phyloP scores from a whole-genome alignment of 1,140 invertebrate species.

The Nymphalis io region DNA sequence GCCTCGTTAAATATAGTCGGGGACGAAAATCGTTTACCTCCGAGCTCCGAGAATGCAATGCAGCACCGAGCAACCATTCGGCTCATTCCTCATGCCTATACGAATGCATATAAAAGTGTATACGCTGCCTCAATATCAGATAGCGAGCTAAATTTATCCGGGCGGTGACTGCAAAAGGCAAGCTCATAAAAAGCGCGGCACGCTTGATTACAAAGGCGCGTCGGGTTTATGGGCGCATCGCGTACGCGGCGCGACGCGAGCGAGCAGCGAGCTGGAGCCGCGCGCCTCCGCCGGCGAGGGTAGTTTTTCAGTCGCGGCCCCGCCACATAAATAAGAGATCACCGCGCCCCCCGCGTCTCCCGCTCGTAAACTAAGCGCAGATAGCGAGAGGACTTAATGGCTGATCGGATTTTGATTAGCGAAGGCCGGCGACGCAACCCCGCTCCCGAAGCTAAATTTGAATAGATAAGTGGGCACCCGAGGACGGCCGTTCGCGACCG shows the following conservation, averaged over 20 bases:
- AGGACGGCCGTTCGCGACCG: conserved; percentile 71
- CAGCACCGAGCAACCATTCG: conserved; percentile 32
- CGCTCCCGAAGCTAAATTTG: conserved; percentile 70
- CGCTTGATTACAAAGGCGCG: conserved; percentile 73
- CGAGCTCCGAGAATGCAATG: conserved; percentile 39
- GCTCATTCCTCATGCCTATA: conserved; percentile 29
- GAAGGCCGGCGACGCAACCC: conserved; percentile 73
- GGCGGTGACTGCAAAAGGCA: conserved; percentile 62
- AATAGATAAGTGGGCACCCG: conserved; percentile 79
- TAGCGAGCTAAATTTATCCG: conserved; percentile 68
- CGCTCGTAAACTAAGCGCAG: conserved; percentile 77
- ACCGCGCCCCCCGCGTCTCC: conserved; percentile 46
- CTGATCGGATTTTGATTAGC: conserved; percentile 80
- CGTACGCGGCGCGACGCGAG: conserved; percentile 34
- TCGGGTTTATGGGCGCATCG: conserved; percentile 57
- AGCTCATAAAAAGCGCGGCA: conserved; percentile 72
- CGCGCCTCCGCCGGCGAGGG: conserved; percentile 43
- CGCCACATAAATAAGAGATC: conserved; percentile 77
- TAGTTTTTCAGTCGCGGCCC: conserved; percentile 69
- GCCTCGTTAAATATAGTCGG: conserved; percentile 47
- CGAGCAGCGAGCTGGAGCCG: conserved; percentile 30
- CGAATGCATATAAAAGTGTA: conserved; percentile 50
- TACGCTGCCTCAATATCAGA: conserved; percentile 59
- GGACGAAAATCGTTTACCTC: conserved; percentile 36
- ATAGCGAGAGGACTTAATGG: conserved; percentile 79